Evolutionary conservation across 2,113 vertebrate species (phyloP).

Genomic region (Cyanoramphus novaezelandiae): DNA sequence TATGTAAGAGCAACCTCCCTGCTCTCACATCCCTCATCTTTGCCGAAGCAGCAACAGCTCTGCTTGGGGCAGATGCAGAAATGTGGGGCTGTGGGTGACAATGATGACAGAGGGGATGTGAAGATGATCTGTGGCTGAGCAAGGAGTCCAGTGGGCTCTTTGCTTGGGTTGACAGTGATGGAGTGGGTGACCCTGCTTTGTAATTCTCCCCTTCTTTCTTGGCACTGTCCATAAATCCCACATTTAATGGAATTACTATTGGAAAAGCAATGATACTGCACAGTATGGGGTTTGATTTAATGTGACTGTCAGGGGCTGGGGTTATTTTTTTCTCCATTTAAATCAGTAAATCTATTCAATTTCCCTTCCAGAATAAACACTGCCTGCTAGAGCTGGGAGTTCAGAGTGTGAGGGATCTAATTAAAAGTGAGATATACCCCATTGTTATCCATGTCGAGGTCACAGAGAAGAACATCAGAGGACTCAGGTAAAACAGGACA

Average conservation of each 20-base stretch:
- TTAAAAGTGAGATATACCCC: slow-evolving; percentile 78
- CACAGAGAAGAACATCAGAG: slow-evolving; percentile 77
- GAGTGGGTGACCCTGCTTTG: slow-evolving; percentile 9
- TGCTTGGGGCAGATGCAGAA: background rate
- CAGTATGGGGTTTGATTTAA: slow-evolving; percentile 63
- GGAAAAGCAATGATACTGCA: slow-evolving; percentile 71
- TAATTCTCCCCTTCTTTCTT: slow-evolving; percentile 30
- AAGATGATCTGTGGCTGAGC: background rate
- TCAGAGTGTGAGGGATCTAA: slow-evolving; percentile 75
- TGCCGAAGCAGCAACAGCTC: background rate
- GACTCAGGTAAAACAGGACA: slow-evolving; percentile 66
- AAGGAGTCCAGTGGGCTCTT: background rate
- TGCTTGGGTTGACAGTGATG: background rate
- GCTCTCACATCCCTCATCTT: background rate
- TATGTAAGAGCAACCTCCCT: background rate
- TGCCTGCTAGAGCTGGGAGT: slow-evolving; percentile 77
- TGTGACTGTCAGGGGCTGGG: slow-evolving; percentile 42
- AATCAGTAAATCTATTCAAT: slow-evolving; percentile 69
- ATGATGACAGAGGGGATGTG: background rate
- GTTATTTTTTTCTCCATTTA: slow-evolving; percentile 70
- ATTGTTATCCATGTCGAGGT: slow-evolving; percentile 81
- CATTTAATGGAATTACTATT: slow-evolving; percentile 68
- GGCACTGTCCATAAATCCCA: slow-evolving; percentile 48
- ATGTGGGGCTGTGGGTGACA: background rate
- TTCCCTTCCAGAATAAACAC: slow-evolving; percentile 74